A percentile compares a stretch with the other conserved stretches of the same genome.
Conservation (phyloP, 2,797 vertebrate genomes). For the Tympanoctomys barrerae region DNA sequence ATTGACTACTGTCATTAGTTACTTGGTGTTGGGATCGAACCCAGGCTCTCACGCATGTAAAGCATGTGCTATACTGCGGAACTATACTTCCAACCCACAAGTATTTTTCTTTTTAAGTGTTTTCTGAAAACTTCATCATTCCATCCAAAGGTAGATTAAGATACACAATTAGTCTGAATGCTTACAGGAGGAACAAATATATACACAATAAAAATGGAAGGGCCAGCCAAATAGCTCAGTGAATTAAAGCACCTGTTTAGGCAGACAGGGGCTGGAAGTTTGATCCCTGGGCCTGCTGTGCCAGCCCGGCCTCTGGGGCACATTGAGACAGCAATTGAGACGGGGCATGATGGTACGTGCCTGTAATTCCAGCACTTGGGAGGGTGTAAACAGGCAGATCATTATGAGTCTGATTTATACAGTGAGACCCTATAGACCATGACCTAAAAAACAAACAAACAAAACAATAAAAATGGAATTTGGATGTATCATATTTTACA, state of each 20-base stretch:
- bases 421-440: too few relatives aligned
- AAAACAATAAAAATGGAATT: slow-evolving; percentile 2
- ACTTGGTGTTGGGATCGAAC: not conserved
- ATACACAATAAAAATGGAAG: not conserved
- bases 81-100: not conserved
- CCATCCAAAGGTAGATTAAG: slow-evolving; percentile 3
- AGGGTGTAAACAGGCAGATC: too few relatives aligned
- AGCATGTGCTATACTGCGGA: not conserved
- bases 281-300: too few relatives aligned
- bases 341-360: too few relatives aligned
- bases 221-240: too few relatives aligned
- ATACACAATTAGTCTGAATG: slow-evolving; percentile 3
- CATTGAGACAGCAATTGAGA: too few relatives aligned
- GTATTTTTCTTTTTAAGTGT: not conserved
- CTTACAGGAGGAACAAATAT: slow-evolving; percentile 40
- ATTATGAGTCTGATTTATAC: too few relatives aligned
- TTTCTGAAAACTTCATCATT: not conserved
- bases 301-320: too few relatives aligned
- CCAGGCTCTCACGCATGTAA: not conserved
- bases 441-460: too few relatives aligned
- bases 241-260: too few relatives aligned
- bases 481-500: slow-evolving; percentile 36
- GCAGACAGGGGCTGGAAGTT: too few relatives aligned
- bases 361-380: too few relatives aligned
- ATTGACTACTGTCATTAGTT: not conserved